Evolutionary conservation across 2,797 vertebrate species (phyloP), one percentile per base, ranked within the genome.

Genomic region (Falco columbarius): DNA sequence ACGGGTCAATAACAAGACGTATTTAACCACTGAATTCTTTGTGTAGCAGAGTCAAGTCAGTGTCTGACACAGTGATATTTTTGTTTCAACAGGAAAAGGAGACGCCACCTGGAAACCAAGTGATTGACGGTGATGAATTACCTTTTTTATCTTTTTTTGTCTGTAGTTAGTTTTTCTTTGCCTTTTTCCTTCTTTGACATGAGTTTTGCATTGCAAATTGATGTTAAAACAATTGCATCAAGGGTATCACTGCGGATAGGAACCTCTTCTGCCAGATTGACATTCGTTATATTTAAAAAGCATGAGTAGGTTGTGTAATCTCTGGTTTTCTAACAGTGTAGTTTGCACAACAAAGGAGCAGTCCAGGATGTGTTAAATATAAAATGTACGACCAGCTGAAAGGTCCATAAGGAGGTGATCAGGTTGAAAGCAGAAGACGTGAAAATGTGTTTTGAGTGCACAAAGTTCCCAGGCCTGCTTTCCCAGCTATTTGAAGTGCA

Each of bases 31-130:
- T 91, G 91, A 96, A 95, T 95, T 61, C 65, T 94, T 81, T 80
- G 51, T 40, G 63, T 79, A 11, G 76, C 72, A 76, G 80, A 71
- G 81, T 94, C 93, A 97, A 86, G 20, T 95, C 85, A 97, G 92
- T 97, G 71, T 90, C 91, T 97, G 92, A 97, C 74, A 58, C 23
- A 7, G 74, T 95, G 89, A 89, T 34, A 29, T 63, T 93, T 93
- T 87, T 92, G 63, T 96, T 93, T 97, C 74, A 47, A 36, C 65
- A 97, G 91, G 75, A 95, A 93, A 82, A 95, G n/a, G 56, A 94
- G 86, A 62, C 61, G 95, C 86, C 79, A 95, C 80, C 80, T 96
- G 94, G 94, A 91, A 49, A 84, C 38, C 32, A 32, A 70, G 66
- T 68, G 62, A 74, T 81, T 56, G 66, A 85, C 84, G 59, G 61